Evolutionary conservation across 2,888 invertebrate species (phyloP), one percentile per base, ranked within the genome.

Genomic region (Marasmarcha lunaedactyla): DNA sequence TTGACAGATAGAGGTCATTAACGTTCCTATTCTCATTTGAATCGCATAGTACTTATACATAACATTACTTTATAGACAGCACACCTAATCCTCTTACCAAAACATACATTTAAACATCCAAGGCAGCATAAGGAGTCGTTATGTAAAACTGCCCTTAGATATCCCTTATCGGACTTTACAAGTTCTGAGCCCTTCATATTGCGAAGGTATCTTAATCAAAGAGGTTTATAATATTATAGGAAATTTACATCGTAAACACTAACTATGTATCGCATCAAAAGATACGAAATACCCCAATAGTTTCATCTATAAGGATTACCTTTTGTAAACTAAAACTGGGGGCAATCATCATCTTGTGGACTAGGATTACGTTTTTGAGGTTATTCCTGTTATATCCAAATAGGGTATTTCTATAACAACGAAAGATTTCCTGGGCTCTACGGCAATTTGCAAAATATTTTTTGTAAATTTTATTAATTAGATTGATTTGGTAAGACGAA

Each of bases 221-320:
- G 66, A 72, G 81, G 71, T 78, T 81, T 74, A 79, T 76, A 71
- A 78, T 81, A 81, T 81, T 79, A 81, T 59, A 60, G 59, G 51
- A 46, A 71, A 81, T 83, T 83, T 81, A 76, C 83, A 81, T 81
- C 74, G 70, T 81, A 83, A 83, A 81, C 79, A 78, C 63, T 70
- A 74, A 68, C 63, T 60, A 59, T 48, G 51, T 50, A 45, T 40
- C 49, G 62, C 66, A 64, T 63, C 60, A 64, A 59, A 62, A 57
- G 72, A 62, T 59, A 62, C 10, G 63, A 66, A 70, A 69, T 71
- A 67, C 63, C 65, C 72, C 67, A 67, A 81, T 77, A 83, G 81
- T 79, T 78, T 58, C 69, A 59, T 61, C 53, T 70, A 66, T 67
- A 66, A 71, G 79, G 83, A 79, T 83, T 83, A 83, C 81, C 79